Percentiles rank a stretch among this genome's conserved stretches.
phyloP scores from a whole-genome alignment of 2,113 vertebrate species.

The Callospermophilus lateralis region DNA sequence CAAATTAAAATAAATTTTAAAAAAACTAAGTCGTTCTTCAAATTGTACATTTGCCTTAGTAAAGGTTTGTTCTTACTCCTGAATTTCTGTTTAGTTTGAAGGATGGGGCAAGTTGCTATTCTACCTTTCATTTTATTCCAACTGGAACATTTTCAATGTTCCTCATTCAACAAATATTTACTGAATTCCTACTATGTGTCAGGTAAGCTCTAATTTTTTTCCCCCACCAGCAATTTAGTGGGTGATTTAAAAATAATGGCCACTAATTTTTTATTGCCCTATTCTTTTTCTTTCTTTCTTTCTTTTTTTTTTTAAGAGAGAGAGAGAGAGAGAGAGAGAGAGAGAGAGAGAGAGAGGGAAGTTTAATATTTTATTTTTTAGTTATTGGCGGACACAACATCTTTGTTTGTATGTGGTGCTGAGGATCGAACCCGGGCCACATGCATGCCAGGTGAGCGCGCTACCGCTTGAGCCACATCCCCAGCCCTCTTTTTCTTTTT shows the following conservation, averaged over 20 bases:
- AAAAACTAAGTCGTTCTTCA: background rate
- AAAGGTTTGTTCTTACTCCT: conserved; percentile 13
- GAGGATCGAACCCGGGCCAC: too few relatives aligned
- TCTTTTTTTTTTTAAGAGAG: too few relatives aligned
- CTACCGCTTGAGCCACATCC: too few relatives aligned
- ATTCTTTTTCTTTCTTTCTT: background rate
- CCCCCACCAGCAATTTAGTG: background rate
- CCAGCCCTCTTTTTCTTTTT: background rate
- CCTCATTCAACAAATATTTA: background rate
- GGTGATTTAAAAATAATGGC: background rate
- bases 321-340: too few relatives aligned
- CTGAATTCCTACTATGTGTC: background rate
- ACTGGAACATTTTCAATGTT: conserved; percentile 8
- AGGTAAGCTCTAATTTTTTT: background rate
- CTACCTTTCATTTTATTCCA: background rate
- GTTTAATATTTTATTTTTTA: too few relatives aligned
- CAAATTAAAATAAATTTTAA: background rate
- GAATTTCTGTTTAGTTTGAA: background rate
- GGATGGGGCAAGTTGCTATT: background rate
- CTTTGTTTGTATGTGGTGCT: too few relatives aligned
- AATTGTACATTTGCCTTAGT: background rate
- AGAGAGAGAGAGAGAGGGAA: too few relatives aligned
- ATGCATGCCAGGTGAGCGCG: too few relatives aligned
- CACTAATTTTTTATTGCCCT: background rate
- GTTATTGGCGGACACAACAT: too few relatives aligned